phyloP scores from a whole-genome alignment of 2,888 invertebrate species.

The Protula sp. region DNA sequence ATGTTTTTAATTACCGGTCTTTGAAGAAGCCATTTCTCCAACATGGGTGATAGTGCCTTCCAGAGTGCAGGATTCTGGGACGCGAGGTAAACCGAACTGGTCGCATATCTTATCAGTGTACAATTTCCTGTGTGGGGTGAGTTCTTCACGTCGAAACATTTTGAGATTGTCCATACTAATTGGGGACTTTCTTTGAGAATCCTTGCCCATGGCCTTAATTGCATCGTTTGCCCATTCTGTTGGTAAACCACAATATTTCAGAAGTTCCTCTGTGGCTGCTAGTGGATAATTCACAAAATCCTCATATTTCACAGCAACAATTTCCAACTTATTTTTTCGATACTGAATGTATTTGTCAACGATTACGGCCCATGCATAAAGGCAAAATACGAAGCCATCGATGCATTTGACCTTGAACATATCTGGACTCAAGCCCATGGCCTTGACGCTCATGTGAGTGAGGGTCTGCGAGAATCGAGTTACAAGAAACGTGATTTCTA shows the following conservation, averaged over 20 bases:
- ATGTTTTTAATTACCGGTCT: too few relatives aligned
- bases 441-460: background rate
- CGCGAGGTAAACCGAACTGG: background rate
- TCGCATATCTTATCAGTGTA: background rate
- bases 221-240: background rate
- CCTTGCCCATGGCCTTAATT: background rate
- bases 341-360: constrained; percentile 1
- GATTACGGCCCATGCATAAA: constrained; percentile 12
- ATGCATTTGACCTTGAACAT: background rate
- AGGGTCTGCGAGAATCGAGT: background rate
- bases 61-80: background rate
- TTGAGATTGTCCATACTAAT: background rate
- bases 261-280: background rate
- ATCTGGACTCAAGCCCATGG: background rate
- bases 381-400: background rate
- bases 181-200: background rate
- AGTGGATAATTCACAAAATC: background rate
- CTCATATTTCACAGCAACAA: background rate
- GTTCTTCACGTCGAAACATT: background rate
- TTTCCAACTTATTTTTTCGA: background rate
- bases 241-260: background rate
- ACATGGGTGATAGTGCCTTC: background rate
- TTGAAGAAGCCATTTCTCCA: too few relatives aligned
- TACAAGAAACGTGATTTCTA: background rate
- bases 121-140: background rate